Evolutionary conservation across 2,888 invertebrate genomes (phyloP), one percentile per base, ranked within the genome.

Genomic region (Tenthredo mesomela): DNA sequence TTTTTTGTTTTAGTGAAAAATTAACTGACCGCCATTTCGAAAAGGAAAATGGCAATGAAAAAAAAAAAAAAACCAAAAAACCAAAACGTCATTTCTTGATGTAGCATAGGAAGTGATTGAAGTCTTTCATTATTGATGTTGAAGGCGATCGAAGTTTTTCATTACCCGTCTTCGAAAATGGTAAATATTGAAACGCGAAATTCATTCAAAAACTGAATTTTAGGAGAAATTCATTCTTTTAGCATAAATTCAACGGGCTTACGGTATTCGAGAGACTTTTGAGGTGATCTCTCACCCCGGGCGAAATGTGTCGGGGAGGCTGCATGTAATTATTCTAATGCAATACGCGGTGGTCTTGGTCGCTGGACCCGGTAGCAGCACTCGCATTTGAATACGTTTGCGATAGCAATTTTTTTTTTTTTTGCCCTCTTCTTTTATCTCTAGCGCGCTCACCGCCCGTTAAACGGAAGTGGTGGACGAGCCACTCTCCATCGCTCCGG

Each of bases 321-420:
- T 89, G 89, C 89, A 87, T 88, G 89, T 90, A 91, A 91, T 91
- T 91, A 91, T 91, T 91, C 90, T 90, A 89, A 89, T 89, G 88
- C 88, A 88, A 88, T 88, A 87, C 88, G 87, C 86, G 86, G 82
- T 61, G 80, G 50, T 77, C 77, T 77, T 61, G 80, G 80, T 61
- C 80, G 21, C 61, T 15, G 80, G 78, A 80, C 80, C 61, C 80
- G 18, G 40, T 4, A 29, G 29, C 84, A 85, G 70, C 82, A 86
- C 86, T 80, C 85, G 84, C 87, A 89, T 90, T 89, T 89, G 87
- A 89, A 90, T 89, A 88, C 87, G 88, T 88, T 88, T 87, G 86
- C 87, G 87, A 87, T 88, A 88, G 80, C 80, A 80, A 61, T 61
- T 80, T 80, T 78, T 78, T 80, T 61, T 61, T 78, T 29, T 77